phyloP scores from a whole-genome alignment of 2,113 vertebrate genomes.

The Tapirus terrestris region DNA sequence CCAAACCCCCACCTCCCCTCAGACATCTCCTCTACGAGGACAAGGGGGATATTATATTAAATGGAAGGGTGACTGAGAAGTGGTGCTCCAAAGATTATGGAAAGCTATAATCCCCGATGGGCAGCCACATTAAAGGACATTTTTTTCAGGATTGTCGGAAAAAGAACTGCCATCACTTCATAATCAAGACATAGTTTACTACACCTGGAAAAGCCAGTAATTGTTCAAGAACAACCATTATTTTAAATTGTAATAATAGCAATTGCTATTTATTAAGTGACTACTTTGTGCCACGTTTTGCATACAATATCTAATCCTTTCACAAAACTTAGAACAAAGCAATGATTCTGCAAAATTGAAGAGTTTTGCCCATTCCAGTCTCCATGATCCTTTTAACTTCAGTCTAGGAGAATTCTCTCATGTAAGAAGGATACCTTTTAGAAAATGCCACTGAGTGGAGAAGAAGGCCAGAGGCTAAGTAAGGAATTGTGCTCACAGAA shows the following conservation, averaged over 20 bases:
- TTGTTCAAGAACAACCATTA: neutral
- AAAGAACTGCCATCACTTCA: conserved; percentile 37
- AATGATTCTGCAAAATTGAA: neutral
- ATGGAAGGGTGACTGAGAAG: neutral
- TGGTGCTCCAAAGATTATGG: conserved; percentile 47
- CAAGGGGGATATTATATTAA: conserved; percentile 70
- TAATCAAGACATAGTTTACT: neutral
- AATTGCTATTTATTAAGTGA: neutral
- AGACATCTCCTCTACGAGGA: conserved; percentile 35
- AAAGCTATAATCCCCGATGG: conserved; percentile 52
- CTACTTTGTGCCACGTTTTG: neutral
- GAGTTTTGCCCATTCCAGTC: neutral
- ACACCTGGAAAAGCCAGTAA: neutral
- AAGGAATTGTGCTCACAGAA: neutral
- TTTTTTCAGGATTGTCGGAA: neutral
- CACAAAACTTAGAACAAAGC: neutral
- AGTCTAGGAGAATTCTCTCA: neutral
- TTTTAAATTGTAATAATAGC: neutral
- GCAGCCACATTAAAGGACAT: conserved; percentile 33
- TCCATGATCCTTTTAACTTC: neutral
- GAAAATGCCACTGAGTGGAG: neutral
- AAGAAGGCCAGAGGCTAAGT: neutral
- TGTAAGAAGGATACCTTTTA: neutral
- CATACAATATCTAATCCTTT: neutral
- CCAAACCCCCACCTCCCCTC: neutral